Base-by-base conservation (phyloP, 2,113 vertebrate genomes). In the Corydoras maculifer region DNA sequence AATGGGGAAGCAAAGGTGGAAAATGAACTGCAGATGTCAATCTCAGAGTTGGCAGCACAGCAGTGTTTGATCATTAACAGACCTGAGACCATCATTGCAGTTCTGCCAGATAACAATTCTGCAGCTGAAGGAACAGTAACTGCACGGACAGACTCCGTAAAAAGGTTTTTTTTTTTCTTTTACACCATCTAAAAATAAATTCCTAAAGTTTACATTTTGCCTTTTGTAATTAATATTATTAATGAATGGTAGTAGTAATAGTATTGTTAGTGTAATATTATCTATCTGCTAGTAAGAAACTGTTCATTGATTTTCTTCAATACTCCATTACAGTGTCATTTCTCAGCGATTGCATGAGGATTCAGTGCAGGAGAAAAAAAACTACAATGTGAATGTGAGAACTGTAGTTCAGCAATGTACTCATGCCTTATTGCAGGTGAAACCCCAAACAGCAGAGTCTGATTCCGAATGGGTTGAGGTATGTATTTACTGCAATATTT, bases 391-490 rank as follows among this genome's bases (percentile, higher is more conserved):
- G 1, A 66, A 68, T 51, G 93, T 90, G 0, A 90, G 93, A 9
- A 85, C 78, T 0, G 2, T 96, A 3, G 57, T 96, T 74, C 93
- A 95, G 84, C 93, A 92, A 72, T 94, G 91, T 66, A 43, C 83
- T 12, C 78, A 81, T 0, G 92, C 92, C 0, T 85, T 81, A 18
- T 84, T 96, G 4, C 92, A 93, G 68, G 82, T 91, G 78, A 86
- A 77, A 60, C 88, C 91, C 0, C 84, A 87, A 0, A 76, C 87
- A 31, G n/a, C 48, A 13, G 88, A 85, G 11, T 60, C 82, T 0
- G 86, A 86, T 35, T 82, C 90, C 0, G 83, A 91, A 69, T 94
- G 92, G 89, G 92, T 87, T 13, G 87, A 95, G 93, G 94, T 94
- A 88, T 0, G 49, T 29, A 35, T 31, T 49, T 58, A 49, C 63